phyloP scores from a whole-genome alignment of 2,888 invertebrate species.

The Malthinus seriepunctatus region DNA sequence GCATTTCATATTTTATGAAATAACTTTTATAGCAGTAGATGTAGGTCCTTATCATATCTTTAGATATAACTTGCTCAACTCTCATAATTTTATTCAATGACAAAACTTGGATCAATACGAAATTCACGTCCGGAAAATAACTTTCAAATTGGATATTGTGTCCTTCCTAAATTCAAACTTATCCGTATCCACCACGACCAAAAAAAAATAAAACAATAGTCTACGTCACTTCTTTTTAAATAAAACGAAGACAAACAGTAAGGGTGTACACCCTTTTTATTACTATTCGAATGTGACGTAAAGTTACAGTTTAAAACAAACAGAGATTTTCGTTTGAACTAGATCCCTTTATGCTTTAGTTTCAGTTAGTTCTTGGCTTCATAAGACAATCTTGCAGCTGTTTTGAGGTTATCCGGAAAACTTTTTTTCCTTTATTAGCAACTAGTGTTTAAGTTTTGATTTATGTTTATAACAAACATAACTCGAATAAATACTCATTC shows the following conservation, averaged over 20 bases:
- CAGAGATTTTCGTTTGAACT: conserved; percentile 15
- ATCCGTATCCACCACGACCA: neutral
- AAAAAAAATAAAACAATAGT: conserved; percentile 18
- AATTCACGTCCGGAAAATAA: conserved; percentile 46
- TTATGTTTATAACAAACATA: too few species aligned
- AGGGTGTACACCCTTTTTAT: conserved; percentile 10
- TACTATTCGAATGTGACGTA: conserved; percentile 17
- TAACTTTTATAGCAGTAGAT: conserved; percentile 38
- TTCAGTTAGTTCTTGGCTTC: conserved; percentile 19
- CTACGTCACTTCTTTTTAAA: neutral
- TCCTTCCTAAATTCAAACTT: conserved; percentile 34
- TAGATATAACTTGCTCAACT: conserved; percentile 36
- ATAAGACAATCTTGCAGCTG: conserved; percentile 14
- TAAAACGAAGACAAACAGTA: conserved; percentile 19
- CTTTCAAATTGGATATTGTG: conserved; percentile 45
- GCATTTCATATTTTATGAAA: conserved; percentile 45
- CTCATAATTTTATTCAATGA: conserved; percentile 44
- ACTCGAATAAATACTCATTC: too few species aligned
- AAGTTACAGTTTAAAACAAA: conserved; percentile 17
- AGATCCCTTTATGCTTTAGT: conserved; percentile 13
- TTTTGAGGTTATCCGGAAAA: conserved; percentile 2
- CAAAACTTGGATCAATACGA: conserved; percentile 44
- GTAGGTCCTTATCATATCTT: conserved; percentile 34
- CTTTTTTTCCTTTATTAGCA: neutral
- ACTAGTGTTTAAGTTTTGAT: too few species aligned